Conservation (phyloP, 1,140 invertebrate genomes). For the Dermatophagoides farinae region DNA sequence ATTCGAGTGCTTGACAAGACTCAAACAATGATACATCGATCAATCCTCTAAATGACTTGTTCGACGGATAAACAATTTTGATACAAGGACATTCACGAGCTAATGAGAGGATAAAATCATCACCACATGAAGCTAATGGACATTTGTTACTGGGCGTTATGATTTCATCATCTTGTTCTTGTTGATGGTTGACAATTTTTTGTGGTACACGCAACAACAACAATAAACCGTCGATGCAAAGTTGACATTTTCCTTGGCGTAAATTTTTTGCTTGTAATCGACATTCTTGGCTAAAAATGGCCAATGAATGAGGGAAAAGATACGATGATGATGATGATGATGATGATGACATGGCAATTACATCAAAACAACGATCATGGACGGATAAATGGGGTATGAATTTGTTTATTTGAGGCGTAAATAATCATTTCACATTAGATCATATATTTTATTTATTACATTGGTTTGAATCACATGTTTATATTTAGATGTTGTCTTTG, state of each 20-base stretch:
- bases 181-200: not conserved
- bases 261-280: not conserved
- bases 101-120: not conserved
- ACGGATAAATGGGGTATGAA: not conserved
- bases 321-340: not conserved
- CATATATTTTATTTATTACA: not conserved
- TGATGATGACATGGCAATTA: not conserved
- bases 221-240: constrained; percentile 4
- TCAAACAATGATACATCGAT: not conserved
- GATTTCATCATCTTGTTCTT: not conserved
- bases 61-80: constrained; percentile 1
- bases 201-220: not conserved
- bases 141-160: not conserved
- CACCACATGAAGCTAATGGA: not conserved
- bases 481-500: not conserved
- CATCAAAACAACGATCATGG: not conserved
- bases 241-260: constrained; percentile 1
- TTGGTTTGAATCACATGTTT: not conserved
- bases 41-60: not conserved
- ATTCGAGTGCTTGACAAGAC: constrained; percentile 2
- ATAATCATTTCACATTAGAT: not conserved
- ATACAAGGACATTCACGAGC: not conserved
- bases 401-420: not conserved
- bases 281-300: not conserved
- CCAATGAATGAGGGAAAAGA: not conserved